Evolutionary conservation across 2,888 invertebrate genomes (phyloP).

Genomic region (Drosophila atripex): DNA sequence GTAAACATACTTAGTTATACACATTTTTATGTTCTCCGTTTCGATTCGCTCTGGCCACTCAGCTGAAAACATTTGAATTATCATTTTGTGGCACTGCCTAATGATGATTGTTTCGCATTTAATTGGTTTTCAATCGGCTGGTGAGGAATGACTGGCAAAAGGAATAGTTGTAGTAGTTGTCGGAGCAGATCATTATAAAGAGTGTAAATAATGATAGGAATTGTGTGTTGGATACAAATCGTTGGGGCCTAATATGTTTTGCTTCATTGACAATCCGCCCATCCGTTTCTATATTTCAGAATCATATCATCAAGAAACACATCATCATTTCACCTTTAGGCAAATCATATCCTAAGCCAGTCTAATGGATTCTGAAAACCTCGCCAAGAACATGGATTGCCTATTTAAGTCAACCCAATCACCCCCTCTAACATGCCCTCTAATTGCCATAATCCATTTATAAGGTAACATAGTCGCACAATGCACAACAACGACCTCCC

Average conservation of each 20-base stretch:
- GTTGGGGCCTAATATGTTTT: no score
- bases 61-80: constrained; percentile 67
- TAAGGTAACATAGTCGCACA: constrained; percentile 68
- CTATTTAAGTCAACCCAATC: constrained; percentile 16
- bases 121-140: constrained; percentile 50
- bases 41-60: constrained; percentile 65
- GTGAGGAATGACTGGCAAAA: constrained; percentile 39
- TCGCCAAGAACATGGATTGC: constrained; percentile 18
- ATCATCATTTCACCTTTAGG: constrained; percentile 32
- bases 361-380: constrained; percentile 28
- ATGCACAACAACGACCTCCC: constrained; percentile 49
- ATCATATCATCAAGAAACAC: no score
- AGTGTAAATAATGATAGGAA: constrained; percentile 18
- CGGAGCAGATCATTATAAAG: neutral
- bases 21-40: constrained; percentile 27
- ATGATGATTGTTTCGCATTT: constrained; percentile 67
- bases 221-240: no score
- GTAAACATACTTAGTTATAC: constrained; percentile 59
- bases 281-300: no score
- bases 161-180: constrained; percentile 12
- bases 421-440: constrained; percentile 51
- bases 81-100: constrained; percentile 72
- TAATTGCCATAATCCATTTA: constrained; percentile 84
- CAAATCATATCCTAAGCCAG: constrained; percentile 34
- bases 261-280: no score